phyloP scores from a whole-genome alignment of 2,888 invertebrate species.

The Ennomos quercinarius region DNA sequence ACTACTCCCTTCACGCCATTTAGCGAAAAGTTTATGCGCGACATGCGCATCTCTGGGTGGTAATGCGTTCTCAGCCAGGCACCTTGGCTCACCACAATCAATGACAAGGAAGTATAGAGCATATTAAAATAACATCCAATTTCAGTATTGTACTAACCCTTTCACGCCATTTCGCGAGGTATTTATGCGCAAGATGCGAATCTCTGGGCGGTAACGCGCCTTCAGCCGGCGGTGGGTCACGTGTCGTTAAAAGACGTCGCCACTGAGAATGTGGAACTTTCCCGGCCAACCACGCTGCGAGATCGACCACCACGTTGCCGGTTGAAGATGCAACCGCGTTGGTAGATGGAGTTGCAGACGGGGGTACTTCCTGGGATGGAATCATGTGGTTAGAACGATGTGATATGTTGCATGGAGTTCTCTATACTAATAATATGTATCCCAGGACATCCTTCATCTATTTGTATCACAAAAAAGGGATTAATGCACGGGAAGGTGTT shows the following conservation, averaged over 20 bases:
- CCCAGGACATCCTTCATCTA: too few species aligned
- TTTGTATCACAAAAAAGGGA: not conserved
- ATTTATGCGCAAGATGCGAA: constrained; percentile 70
- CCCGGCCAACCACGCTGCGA: constrained; percentile 83
- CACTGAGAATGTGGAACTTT: constrained; percentile 71
- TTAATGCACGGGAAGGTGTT: not conserved
- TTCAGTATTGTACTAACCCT: constrained; percentile 51
- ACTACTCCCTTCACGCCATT: too few species aligned
- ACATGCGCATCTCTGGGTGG: too few species aligned
- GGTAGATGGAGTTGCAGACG: constrained; percentile 47
- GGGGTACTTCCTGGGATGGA: constrained; percentile 25
- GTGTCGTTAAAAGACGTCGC: constrained; percentile 60
- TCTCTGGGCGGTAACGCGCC: constrained; percentile 55
- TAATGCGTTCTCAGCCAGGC: too few species aligned
- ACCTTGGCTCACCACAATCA: too few species aligned
- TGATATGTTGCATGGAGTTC: too few species aligned
- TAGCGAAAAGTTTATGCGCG: too few species aligned
- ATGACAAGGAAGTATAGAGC: too few species aligned
- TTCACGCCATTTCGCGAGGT: constrained; percentile 73
- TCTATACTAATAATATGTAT: too few species aligned
- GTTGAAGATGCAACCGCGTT: constrained; percentile 52
- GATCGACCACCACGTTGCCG: constrained; percentile 77
- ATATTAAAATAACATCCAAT: not conserved
- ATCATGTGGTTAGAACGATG: too few species aligned
- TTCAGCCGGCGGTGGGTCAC: constrained; percentile 41